Conservation (phyloP, 1,140 invertebrate genomes). For the Orius insidiosus region DNA sequence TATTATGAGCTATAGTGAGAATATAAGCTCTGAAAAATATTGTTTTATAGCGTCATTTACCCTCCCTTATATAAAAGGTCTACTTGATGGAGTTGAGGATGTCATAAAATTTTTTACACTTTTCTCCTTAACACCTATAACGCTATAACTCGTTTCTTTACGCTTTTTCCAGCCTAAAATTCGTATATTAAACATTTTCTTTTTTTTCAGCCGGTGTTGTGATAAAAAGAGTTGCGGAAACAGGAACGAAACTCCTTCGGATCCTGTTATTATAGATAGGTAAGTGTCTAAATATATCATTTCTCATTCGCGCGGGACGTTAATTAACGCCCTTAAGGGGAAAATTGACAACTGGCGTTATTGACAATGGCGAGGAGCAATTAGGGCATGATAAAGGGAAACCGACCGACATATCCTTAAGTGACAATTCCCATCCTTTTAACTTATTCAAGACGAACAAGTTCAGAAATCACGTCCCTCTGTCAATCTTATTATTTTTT, state of each 20-base stretch:
- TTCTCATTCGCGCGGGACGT: too few relatives aligned
- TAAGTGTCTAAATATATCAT: constrained; percentile 36
- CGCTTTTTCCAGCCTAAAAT: background rate
- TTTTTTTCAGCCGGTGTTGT: constrained; percentile 87
- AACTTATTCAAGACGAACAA: too few relatives aligned
- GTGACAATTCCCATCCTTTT: too few relatives aligned
- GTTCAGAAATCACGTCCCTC: too few relatives aligned
- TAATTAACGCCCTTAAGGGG: too few relatives aligned
- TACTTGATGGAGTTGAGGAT: too few relatives aligned
- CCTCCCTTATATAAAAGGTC: too few relatives aligned
- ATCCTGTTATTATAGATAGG: constrained; percentile 99
- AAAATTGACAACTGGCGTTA: background rate
- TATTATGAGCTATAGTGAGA: too few relatives aligned
- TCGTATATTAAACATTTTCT: constrained; percentile 13
- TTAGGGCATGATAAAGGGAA: constrained; percentile 1
- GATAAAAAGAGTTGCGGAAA: constrained; percentile 99
- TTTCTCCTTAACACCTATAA: background rate
- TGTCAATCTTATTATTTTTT: too few relatives aligned
- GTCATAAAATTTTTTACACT: background rate
- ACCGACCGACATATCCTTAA: too few relatives aligned
- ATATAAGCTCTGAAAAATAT: too few relatives aligned
- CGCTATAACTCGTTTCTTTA: background rate
- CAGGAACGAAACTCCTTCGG: constrained; percentile 98
- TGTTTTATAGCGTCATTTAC: too few relatives aligned
- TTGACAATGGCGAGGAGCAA: constrained; percentile 5